phyloP scores from a whole-genome alignment of 64 coral and sea anemone genomes.

The Acropora yongei region DNA sequence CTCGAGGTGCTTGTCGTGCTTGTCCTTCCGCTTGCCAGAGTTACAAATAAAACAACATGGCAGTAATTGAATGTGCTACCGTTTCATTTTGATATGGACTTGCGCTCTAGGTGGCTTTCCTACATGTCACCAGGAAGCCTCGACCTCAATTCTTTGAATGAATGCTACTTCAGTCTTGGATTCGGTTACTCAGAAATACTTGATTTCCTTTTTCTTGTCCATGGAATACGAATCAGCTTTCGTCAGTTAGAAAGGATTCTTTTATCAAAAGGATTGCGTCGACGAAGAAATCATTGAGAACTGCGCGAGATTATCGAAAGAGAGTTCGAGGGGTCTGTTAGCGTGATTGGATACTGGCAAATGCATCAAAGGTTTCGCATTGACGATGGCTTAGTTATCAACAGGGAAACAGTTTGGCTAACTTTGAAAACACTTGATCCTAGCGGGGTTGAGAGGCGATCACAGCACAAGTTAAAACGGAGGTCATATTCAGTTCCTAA shows the following conservation, averaged over 20 bases:
- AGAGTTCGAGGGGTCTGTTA: no score
- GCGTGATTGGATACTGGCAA: no score
- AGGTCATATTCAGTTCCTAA: slow-evolving; percentile 6
- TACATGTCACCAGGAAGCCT: not conserved
- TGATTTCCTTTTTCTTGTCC: not conserved
- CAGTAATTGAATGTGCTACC: no score
- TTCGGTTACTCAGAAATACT: not conserved
- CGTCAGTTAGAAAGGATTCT: slow-evolving; percentile 19
- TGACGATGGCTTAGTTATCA: no score
- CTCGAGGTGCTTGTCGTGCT: no score
- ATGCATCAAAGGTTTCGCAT: no score
- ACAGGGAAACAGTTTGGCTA: no score
- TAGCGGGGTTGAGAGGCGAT: slow-evolving; percentile 17
- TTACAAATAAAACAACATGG: no score
- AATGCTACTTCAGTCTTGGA: slow-evolving; percentile 20
- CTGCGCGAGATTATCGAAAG: no score
- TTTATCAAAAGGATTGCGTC: slow-evolving; percentile 1
- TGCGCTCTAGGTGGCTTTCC: no score
- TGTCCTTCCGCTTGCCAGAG: no score
- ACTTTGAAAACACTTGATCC: not conserved
- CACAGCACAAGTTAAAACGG: slow-evolving; percentile 16
- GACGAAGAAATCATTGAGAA: not conserved
- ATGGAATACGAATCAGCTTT: slow-evolving; percentile 22
- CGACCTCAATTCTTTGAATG: not conserved
- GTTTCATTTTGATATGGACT: no score